Evolutionary conservation across 2,888 invertebrate genomes (phyloP).

Genomic region (Lissonota sp.): DNA sequence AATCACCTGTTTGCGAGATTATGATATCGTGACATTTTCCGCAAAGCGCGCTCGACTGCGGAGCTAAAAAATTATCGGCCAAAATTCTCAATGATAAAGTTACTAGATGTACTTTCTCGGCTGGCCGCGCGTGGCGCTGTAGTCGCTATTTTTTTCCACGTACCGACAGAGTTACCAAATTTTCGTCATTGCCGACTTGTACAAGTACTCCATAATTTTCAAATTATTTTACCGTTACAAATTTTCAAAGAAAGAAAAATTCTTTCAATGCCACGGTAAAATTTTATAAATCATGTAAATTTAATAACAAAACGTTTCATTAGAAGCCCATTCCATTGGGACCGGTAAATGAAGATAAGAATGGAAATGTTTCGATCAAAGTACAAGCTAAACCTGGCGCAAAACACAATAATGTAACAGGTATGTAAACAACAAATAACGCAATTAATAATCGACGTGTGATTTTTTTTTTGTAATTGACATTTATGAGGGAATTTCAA

Average conservation of each 20-base stretch:
- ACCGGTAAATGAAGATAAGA: conserved; percentile 85
- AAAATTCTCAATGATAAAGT: too few relatives aligned
- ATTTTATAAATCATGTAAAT: background rate
- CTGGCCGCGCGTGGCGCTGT: too few relatives aligned
- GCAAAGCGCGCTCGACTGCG: conserved; percentile 49
- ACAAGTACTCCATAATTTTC: too few relatives aligned
- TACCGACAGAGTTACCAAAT: background rate
- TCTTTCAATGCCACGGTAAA: background rate
- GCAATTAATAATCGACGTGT: background rate
- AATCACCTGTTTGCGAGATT: conserved; percentile 76
- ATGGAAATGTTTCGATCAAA: conserved; percentile 87
- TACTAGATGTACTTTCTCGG: too few relatives aligned
- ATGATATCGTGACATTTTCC: conserved; percentile 75
- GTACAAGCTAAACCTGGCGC: conserved; percentile 91
- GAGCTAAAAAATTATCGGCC: too few relatives aligned
- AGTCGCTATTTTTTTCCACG: background rate
- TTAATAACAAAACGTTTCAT: conserved; percentile 14
- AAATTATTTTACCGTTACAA: too few relatives aligned
- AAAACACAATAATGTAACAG: conserved; percentile 89
- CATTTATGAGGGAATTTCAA: conserved; percentile 66
- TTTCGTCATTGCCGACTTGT: too few relatives aligned
- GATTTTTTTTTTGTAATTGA: background rate
- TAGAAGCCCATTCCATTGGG: conserved; percentile 68
- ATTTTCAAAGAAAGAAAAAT: background rate
- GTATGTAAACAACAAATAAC: conserved; percentile 73